These are phyloP conservation scores for Thymelicus acteon DNA, from an alignment of 2,888 invertebrate genomes.

Conservation along the genomic window DNA sequence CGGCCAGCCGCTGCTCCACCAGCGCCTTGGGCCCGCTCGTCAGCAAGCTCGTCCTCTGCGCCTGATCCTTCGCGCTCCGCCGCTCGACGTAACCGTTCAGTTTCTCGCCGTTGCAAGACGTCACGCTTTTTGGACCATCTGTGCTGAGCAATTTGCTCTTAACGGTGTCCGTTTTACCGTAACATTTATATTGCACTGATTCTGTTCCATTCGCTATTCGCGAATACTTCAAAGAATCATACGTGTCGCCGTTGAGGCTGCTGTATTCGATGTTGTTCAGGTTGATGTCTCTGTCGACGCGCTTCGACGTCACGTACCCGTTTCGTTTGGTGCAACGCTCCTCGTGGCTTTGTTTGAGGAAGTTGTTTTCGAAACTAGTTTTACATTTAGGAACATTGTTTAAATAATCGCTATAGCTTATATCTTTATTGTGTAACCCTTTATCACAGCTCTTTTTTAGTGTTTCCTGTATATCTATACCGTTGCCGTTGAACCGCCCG, in stretches of 20 bases:
- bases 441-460: conserved; percentile 83
- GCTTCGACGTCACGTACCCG: conserved; percentile 72
- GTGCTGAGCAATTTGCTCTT: conserved; percentile 80
- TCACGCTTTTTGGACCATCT: conserved; percentile 80
- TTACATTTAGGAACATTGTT: conserved; percentile 84
- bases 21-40: conserved; percentile 75
- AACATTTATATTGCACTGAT: conserved; percentile 80
- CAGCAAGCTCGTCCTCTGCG: conserved; percentile 59
- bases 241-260: conserved; percentile 77
- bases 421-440: conserved; percentile 79
- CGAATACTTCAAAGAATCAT: conserved; percentile 82
- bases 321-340: conserved; percentile 78
- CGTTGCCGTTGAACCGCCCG: conserved; percentile 70
- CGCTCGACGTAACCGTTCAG: conserved; percentile 72
- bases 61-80: conserved; percentile 67
- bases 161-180: conserved; percentile 78
- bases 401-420: conserved; percentile 77
- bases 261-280: conserved; percentile 75
- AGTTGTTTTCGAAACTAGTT: conserved; percentile 81
- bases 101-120: conserved; percentile 79
- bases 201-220: conserved; percentile 81
- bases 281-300: conserved; percentile 76
- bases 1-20: conserved; percentile 79
- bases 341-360: conserved; percentile 78
- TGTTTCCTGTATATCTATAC: conserved; percentile 78